Base-by-base conservation (phyloP, 2,113 vertebrate species). In the Xiphophorus couchianus region DNA sequence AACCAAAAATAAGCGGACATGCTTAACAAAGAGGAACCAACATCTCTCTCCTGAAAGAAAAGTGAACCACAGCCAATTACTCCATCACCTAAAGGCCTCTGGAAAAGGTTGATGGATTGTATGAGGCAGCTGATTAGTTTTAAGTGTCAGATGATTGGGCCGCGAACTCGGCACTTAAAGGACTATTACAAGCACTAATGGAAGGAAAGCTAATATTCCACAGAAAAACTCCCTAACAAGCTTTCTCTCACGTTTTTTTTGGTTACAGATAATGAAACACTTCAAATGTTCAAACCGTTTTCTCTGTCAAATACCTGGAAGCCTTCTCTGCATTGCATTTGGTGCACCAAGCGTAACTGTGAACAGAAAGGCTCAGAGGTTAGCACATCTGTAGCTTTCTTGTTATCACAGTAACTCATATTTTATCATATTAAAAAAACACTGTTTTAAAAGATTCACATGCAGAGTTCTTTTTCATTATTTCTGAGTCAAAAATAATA, bases 11-110 rank as follows among this genome's bases (percentile, higher is more conserved):
- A 42, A 77, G 74, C 69, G 61, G 62, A 71, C 51, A 73, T 65
- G 74, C 66, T 71, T 77, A 88, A 86, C 77, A 82, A 58, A 83
- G 74, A 83, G 62, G 80, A 86, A 84, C 63, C 84, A 84, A 72
- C 78, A 66, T 82, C 69, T 81, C 78, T 58, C 69, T 80, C 31
- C 73, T 62, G 37, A 54, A 74, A 89, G 87, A 82, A 92, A 85
- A 89, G 84, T 74, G 80, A 88, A 90, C 85, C 84, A 70, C 78
- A 83, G 88, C 89, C 88, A 93, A 92, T 90, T 92, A 91, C 90
- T 87, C 83, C 39, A 82, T 85, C 89, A 91, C 89, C 86, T 74
- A 54, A 64, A 93, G 88, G 90, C 86, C 39, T 84, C 81, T 70
- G 63, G 71, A 77, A 81, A 89, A 92, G 81, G 87, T 83, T 89